Evolutionary conservation across 2,113 vertebrate species (phyloP).

Genomic region (Ailurus styani): DNA sequence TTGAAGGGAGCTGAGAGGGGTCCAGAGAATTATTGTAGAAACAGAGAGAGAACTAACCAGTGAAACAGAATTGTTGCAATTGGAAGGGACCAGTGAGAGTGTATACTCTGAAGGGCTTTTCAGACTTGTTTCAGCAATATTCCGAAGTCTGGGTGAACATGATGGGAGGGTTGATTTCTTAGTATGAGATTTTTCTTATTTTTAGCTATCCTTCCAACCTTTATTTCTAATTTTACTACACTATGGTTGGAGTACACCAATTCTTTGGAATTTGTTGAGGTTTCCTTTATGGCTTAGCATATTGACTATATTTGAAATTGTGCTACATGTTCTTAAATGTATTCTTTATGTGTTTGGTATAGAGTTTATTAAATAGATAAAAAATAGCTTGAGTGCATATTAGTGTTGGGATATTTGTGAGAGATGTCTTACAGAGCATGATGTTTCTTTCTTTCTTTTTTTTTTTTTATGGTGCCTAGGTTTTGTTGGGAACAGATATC

Average conservation of each 20-base stretch:
- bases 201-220: background rate
- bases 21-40: background rate
- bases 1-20: background rate
- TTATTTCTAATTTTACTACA: slow-evolving; percentile 21
- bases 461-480: background rate
- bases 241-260: background rate
- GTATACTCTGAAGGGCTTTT: background rate
- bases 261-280: too few relatives aligned
- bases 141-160: background rate
- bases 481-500: background rate
- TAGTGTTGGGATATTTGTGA: background rate
- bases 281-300: too few relatives aligned
- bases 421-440: background rate
- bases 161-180: background rate
- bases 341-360: background rate
- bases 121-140: background rate
- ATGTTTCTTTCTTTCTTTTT: background rate
- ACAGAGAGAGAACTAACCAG: background rate
- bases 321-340: background rate
- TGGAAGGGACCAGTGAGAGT: background rate
- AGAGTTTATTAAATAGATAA: background rate
- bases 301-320: background rate
- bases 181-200: background rate
- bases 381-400: background rate
- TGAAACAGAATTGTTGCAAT: background rate